Evolutionary conservation across 2,113 vertebrate genomes (phyloP), one percentile per base, ranked within the genome.

Genomic region (Anarhynchus alexandrinus): DNA sequence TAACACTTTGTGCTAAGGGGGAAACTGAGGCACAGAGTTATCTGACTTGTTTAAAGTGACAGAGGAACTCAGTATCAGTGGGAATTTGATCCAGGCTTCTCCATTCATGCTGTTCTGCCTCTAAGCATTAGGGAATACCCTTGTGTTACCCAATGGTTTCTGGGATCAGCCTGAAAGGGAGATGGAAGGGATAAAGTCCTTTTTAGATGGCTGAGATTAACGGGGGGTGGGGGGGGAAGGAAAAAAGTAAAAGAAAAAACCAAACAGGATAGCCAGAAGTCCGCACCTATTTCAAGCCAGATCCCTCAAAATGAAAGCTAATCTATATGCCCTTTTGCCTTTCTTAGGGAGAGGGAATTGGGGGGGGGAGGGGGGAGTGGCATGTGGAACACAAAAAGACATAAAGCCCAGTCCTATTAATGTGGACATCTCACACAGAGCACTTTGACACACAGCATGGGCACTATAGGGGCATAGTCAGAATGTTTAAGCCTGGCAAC

Each of bases 341-440:
- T 32, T 76, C 59, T 59, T n/a, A 43, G 26, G 30, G 34, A 58
- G 16, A 42, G 6, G 40, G 49, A 51, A 12, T 2, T 2, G 9
- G 11, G 27, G 11, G 6, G 3, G 2, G 16, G 45, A 8, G 45
- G 6, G 15, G 3, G 5, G 11, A 42, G 2, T 9, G 21, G 26
- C 19, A 21, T 2, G 17, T 23, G 5, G 18, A 52, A 27, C 11
- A 29, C 32, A 62, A 38, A 13, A 62, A 15, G 22, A 65, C 26
- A 4, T 6, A 72, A 82, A 79, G 52, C 22, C 51, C 52, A 25
- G 9, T 12, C 47, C 38, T 43, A 2, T 42, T 27, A 51, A 36
- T 1, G 22, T 19, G 47, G 72, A 47, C 90, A 58, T 16, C 57
- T 80, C 90, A 34, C 52, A 12, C 29, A 18, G 57, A 90, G 77